Evolutionary conservation across 2,113 vertebrate genomes (phyloP), one percentile per base, ranked within the genome.

Genomic region (Amazona vittata): DNA sequence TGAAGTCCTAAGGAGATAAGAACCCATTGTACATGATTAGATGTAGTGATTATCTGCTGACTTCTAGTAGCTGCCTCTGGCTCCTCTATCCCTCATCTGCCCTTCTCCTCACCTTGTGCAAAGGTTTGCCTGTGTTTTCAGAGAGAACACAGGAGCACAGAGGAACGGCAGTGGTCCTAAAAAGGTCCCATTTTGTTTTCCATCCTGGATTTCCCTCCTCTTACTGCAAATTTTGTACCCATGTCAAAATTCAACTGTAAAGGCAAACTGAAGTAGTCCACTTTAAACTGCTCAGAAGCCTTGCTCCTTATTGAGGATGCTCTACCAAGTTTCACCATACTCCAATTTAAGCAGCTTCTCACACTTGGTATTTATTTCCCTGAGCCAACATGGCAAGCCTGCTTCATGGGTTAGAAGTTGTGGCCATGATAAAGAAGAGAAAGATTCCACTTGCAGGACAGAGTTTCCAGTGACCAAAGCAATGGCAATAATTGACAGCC

Each of bases 11-110:
- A 86, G 37, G 76, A 77, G 49, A 77, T 43, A 83, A 60, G n/a
- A 95, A 25, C 41, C 77, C 44, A 67, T 70, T 53, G 20, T 39
- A 64, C 49, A 13, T 6, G 31, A 59, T 83, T 81, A 89, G 71
- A 77, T 74, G 69, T 29, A 73, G 68, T 86, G 89, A 95, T 96
- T 86, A 80, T 39, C 63, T 89, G 63, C 68, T 77, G 83, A 37
- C 57, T 53, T 77, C 85, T 11, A 91, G 67, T 67, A 37, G 65
- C 63, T 55, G 50, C 64, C 15, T 62, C 44, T 67, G 41, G 25
- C 39, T 85, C 28, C 21, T 59, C 46, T 35, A 5, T 63, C 41
- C 46, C 28, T 65, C 67, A 15, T 63, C 43, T 70, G 70, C 57
- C 91, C 60, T 41, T 44, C 71, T 53, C 39, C 44, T 19, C 33